phyloP scores from a whole-genome alignment of 2,888 invertebrate species.

The Pachymerium ferrugineum region DNA sequence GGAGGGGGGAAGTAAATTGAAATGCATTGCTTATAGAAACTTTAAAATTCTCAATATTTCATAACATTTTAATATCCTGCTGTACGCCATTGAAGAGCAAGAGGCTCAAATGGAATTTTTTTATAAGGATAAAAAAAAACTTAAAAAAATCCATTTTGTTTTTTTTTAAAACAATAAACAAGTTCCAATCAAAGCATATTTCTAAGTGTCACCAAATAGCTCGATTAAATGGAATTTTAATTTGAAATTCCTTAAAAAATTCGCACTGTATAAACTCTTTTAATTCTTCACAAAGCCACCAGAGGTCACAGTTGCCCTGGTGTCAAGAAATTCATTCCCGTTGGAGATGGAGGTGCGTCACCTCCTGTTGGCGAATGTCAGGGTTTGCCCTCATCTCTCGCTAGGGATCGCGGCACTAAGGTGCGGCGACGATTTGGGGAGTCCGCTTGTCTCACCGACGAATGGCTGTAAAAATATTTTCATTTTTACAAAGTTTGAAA shows the following conservation, averaged over 20 bases:
- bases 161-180: neutral
- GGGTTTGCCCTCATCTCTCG: slow-evolving; percentile 31
- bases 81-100: neutral
- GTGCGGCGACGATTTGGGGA: slow-evolving; percentile 35
- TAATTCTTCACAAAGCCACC: neutral
- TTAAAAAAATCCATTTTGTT: neutral
- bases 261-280: neutral
- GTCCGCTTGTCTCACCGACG: slow-evolving; percentile 35
- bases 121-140: neutral
- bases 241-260: neutral
- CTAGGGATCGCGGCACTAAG: slow-evolving; percentile 33
- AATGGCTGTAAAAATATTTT: slow-evolving; percentile 35
- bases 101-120: too few species aligned
- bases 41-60: neutral
- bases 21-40: slow-evolving; percentile 7
- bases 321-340: neutral
- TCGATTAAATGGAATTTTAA: neutral
- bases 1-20: neutral
- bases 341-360: slow-evolving; percentile 7
- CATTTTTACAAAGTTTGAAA: too few species aligned
- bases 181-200: neutral
- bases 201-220: too few species aligned
- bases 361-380: neutral
- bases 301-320: neutral
- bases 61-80: neutral